phyloP scores from a whole-genome alignment of 2,888 invertebrate species.

The Selenia dentaria region DNA sequence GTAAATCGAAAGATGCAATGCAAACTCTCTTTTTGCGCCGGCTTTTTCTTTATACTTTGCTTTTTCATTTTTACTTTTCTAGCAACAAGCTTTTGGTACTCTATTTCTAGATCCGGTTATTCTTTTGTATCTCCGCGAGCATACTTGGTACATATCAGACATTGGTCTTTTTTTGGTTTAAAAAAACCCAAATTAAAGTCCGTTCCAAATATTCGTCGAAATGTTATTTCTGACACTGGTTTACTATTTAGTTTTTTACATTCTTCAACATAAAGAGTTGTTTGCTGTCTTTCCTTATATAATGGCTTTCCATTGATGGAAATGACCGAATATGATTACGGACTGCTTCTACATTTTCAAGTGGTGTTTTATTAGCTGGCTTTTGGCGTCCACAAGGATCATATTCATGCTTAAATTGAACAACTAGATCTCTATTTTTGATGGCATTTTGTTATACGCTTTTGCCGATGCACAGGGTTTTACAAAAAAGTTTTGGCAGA shows the following conservation, averaged over 20 bases:
- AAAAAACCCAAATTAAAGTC: neutral
- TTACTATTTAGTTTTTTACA: neutral
- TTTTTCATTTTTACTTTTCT: neutral
- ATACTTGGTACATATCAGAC: neutral
- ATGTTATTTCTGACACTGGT: neutral
- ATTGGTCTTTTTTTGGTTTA: no score
- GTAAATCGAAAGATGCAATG: no score
- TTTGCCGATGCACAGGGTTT: neutral
- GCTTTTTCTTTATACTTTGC: no score
- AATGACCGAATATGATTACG: neutral
- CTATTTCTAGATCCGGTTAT: neutral
- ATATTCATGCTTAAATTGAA: neutral
- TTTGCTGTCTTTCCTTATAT: neutral
- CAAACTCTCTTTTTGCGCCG: no score
- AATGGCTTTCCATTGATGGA: neutral
- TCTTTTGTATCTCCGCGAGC: neutral
- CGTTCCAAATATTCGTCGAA: neutral
- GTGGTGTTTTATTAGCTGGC: neutral
- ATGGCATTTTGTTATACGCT: neutral
- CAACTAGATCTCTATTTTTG: neutral
- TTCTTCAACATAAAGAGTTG: neutral
- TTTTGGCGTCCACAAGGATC: neutral
- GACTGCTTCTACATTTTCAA: neutral
- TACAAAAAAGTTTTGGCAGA: neutral
- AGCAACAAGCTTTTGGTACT: neutral